Evolutionary conservation across 2,113 vertebrate genomes (phyloP).

Genomic region (Salvelinus fontinalis): DNA sequence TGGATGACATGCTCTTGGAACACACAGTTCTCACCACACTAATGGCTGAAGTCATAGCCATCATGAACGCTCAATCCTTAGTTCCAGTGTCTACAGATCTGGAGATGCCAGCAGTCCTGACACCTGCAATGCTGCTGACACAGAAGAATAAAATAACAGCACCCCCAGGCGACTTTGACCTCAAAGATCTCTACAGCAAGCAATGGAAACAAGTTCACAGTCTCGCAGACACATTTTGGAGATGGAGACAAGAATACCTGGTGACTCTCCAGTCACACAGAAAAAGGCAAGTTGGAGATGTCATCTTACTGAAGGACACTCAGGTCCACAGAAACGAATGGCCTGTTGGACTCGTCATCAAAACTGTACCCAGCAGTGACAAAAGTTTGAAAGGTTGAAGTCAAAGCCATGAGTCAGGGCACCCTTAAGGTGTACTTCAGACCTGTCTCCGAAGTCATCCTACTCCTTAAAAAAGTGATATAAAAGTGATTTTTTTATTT

Average conservation of each 20-base stretch:
- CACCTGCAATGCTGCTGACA: neutral
- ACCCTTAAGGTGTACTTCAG: neutral
- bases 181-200: neutral
- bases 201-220: constrained; percentile 15
- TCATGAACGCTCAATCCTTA: constrained; percentile 11
- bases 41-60: neutral
- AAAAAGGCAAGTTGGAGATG: constrained; percentile 3
- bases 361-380: neutral
- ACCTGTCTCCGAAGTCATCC: neutral
- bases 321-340: constrained; percentile 3
- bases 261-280: neutral
- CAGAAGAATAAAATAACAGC: too few relatives aligned
- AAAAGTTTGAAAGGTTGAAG: neutral
- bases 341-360: neutral
- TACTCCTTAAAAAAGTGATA: neutral
- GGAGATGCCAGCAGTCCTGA: neutral
- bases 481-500: too few relatives aligned
- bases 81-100: constrained; percentile 11
- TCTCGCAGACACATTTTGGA: constrained; percentile 14
- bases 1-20: too few relatives aligned
- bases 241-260: constrained; percentile 7
- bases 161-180: neutral
- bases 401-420: neutral
- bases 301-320: neutral
- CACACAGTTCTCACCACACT: constrained; percentile 7